Conservation (phyloP, 1,140 invertebrate species). For the Drosophila funebris region DNA sequence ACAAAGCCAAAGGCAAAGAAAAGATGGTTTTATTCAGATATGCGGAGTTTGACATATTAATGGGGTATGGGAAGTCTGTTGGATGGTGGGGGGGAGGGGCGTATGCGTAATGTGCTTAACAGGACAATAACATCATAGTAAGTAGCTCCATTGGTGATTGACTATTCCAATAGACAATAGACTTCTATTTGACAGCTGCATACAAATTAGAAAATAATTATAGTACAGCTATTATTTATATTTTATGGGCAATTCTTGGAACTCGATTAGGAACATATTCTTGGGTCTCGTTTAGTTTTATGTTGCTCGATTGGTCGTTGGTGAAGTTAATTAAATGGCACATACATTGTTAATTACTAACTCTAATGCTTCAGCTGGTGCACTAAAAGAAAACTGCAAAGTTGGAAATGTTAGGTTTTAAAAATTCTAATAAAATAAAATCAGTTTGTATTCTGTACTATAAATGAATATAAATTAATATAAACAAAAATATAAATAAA, state of each 20-base stretch:
- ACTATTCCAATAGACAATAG: slow-evolving; percentile 1
- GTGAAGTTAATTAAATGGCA: slow-evolving; percentile 31
- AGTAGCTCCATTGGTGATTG: slow-evolving; percentile 6
- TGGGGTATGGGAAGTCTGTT: no score
- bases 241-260: slow-evolving; percentile 15
- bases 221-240: slow-evolving; percentile 27
- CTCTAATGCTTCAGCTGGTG: not conserved
- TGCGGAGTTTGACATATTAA: slow-evolving; percentile 16
- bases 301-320: slow-evolving; percentile 27
- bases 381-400: not conserved
- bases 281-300: slow-evolving; percentile 18
- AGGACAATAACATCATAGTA: not conserved
- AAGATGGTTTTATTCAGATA: slow-evolving; percentile 20
- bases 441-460: no score
- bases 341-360: slow-evolving; percentile 29
- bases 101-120: slow-evolving; percentile 44
- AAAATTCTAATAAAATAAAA: no score
- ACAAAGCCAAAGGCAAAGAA: not conserved
- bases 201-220: slow-evolving; percentile 78
- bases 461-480: no score
- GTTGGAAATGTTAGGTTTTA: not conserved
- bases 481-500: no score
- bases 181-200: slow-evolving; percentile 22
- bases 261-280: slow-evolving; percentile 46
- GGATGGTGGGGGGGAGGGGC: no score